Percentiles rank a stretch among this genome's conserved stretches.
phyloP scores from a whole-genome alignment of 2,113 vertebrate genomes.

The Ia io region DNA sequence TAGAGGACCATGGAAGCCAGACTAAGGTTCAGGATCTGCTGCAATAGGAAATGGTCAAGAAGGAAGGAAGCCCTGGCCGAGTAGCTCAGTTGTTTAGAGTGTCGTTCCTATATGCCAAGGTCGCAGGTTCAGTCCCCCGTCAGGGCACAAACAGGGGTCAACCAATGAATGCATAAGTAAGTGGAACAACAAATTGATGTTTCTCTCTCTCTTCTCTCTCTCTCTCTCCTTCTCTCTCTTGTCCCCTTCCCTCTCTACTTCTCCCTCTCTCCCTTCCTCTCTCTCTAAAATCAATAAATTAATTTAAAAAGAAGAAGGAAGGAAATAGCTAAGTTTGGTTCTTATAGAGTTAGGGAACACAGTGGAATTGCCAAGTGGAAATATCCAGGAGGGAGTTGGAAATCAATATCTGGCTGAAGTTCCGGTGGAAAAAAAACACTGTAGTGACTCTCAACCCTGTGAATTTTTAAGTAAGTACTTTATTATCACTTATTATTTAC shows the following conservation, averaged over 20 bases:
- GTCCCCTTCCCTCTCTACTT: too few relatives aligned
- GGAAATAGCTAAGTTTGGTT: neutral
- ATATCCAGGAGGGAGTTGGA: neutral
- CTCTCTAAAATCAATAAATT: too few relatives aligned
- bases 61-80: neutral
- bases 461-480: neutral
- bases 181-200: too few relatives aligned
- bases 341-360: neutral
- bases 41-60: neutral
- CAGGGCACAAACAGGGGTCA: too few relatives aligned
- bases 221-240: too few relatives aligned
- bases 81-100: too few relatives aligned
- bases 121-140: too few relatives aligned
- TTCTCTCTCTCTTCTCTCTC: too few relatives aligned
- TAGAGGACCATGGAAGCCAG: neutral
- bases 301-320: neutral
- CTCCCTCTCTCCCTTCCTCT: too few relatives aligned
- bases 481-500: slow-evolving; percentile 22
- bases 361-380: neutral
- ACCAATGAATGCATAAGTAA: too few relatives aligned
- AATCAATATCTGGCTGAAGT: neutral
- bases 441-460: neutral
- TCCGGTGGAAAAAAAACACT: neutral
- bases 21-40: neutral
- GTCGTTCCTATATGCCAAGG: too few relatives aligned